Base-by-base conservation (phyloP, 2,113 vertebrate genomes). In the Apteryx mantelli region DNA sequence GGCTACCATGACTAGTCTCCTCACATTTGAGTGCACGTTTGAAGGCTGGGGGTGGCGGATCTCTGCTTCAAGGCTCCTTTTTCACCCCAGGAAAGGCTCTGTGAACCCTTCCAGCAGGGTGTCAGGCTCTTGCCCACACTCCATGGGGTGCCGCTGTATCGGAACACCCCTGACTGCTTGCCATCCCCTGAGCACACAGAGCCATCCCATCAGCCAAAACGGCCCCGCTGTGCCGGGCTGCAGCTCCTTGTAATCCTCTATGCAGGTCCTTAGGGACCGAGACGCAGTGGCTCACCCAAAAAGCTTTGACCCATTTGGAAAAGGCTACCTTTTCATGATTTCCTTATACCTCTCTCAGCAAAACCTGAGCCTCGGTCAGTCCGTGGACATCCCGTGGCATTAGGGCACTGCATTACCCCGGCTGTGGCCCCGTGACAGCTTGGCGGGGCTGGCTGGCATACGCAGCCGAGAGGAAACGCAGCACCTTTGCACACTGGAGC, bases 401-500 rank as follows among this genome's bases (percentile, higher is more conserved):
- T 38, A 60, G 66, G 52, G 42, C 81, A 78, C 32, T 0, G 4
- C 7, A 10, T 4, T 78, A 34, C 30, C 4, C 58, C 2, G 0
- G 7, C 64, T 60, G 73, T n/a, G 2, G 0, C 13, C 21, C 85
- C 4, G 11, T 13, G 74, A 84, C 6, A 9, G 53, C 58, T 70
- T 53, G 76, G 7, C 1, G 1, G 36, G 42, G 38, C 32, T 1
- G 4, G 82, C 73, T 40, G n/a, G 92, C 2, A 0, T 18, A 60
- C 0, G 26, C n/a, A 58, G 60, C 17, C 2, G 0, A 95, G 88
- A 97, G 97, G 97, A 98, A 98, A 87, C 88, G 66, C 88, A 93
- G 92, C 71, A 95, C 94, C 96, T 98, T 97, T 85, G 94, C 95
- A 88, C 90, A 91, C 13, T 93, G 91, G 91, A 74, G 75, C 82